phyloP scores from a whole-genome alignment of 2,888 invertebrate species.

The Strigamia transsilvanica region DNA sequence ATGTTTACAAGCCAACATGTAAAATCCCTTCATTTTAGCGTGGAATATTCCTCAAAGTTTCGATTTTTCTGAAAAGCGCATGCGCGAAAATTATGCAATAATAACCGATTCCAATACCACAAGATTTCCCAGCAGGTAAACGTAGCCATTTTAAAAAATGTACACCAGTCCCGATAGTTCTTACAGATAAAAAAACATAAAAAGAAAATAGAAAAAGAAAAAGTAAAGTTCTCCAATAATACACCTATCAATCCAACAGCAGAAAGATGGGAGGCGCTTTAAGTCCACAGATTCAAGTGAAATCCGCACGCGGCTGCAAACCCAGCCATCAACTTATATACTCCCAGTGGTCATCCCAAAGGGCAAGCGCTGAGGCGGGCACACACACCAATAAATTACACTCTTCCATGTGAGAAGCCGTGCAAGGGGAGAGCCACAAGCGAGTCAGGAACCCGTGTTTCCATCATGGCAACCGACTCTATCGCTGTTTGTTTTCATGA shows the following conservation, averaged over 20 bases:
- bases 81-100: no score
- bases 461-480: slow-evolving; percentile 40
- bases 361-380: slow-evolving; percentile 37
- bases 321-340: slow-evolving; percentile 31
- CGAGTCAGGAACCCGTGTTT: slow-evolving; percentile 41
- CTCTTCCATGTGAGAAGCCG: slow-evolving; percentile 39
- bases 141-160: neutral
- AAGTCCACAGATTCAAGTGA: slow-evolving; percentile 23
- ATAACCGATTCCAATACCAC: no score
- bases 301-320: slow-evolving; percentile 25
- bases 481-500: slow-evolving; percentile 42
- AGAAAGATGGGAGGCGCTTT: neutral
- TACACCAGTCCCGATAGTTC: no score
- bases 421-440: slow-evolving; percentile 35
- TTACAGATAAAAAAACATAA: neutral
- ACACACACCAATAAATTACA: slow-evolving; percentile 42
- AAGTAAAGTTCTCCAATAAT: neutral
- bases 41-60: no score
- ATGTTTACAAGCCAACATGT: no score
- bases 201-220: neutral
- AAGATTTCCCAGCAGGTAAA: no score
- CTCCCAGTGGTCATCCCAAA: slow-evolving; percentile 44
- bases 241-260: neutral
- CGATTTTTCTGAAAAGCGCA: no score
- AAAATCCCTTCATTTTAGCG: no score